These are phyloP conservation scores for Linyphia triangularis DNA, from an alignment of 2,888 invertebrate genomes.

Conservation along the genomic window DNA sequence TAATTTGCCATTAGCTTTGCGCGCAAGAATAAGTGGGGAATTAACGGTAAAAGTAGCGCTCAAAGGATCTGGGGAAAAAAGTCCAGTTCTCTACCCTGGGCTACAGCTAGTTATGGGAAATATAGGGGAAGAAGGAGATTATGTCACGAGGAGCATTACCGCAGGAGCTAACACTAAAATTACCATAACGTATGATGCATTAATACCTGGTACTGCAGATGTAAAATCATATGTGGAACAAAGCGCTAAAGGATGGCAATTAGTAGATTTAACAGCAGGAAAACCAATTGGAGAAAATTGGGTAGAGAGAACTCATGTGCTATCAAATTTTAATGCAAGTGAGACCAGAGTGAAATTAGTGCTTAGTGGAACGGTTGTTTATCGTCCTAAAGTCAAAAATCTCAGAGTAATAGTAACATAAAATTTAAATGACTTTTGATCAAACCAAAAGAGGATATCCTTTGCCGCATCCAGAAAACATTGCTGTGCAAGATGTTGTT, in stretches of 20 bases:
- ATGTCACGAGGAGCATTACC: not conserved
- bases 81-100: not conserved
- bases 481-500: not conserved
- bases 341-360: not conserved
- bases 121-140: not conserved
- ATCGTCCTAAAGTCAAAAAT: not conserved
- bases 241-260: not conserved
- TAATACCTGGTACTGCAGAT: not conserved
- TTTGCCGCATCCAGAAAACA: not conserved
- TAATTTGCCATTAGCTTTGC: no score
- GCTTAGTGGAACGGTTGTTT: not conserved
- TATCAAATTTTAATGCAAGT: no score
- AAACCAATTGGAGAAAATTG: not conserved
- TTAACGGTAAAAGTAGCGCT: not conserved
- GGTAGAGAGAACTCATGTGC: no score
- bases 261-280: not conserved
- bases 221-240: not conserved
- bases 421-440: not conserved
- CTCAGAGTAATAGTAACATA: not conserved
- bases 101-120: not conserved
- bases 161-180: not conserved
- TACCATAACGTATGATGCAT: not conserved
- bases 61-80: not conserved
- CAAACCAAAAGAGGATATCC: not conserved
- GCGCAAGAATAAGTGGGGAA: no score